A percentile compares a stretch with the other conserved stretches of the same genome.
phyloP scores from a whole-genome alignment of 2,797 vertebrate species.

The Helostoma temminkii region DNA sequence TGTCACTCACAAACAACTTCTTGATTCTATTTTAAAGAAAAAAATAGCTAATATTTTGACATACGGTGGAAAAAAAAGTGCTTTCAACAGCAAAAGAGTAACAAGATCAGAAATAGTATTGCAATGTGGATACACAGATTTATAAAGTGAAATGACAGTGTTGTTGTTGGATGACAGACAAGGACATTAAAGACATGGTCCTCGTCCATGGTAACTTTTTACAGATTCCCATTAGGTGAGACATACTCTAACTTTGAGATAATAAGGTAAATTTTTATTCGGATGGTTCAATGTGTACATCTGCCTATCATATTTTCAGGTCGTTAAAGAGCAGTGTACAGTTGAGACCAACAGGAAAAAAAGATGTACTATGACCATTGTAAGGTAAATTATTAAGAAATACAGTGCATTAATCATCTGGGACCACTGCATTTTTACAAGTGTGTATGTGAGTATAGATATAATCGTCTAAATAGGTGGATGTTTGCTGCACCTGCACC shows the following conservation, averaged over 20 bases:
- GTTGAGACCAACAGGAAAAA: constrained; percentile 19
- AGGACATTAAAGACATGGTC: constrained; percentile 20
- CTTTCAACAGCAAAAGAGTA: background rate
- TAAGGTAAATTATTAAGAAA: constrained; percentile 42
- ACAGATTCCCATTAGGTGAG: constrained; percentile 44
- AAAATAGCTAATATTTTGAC: background rate
- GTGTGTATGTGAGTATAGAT: constrained; percentile 14
- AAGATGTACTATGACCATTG: constrained; percentile 27
- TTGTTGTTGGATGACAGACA: constrained; percentile 39
- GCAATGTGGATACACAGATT: constrained; percentile 2
- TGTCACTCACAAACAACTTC: no score
- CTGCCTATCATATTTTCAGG: background rate
- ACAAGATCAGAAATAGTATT: constrained; percentile 8
- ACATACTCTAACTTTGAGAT: constrained; percentile 38
- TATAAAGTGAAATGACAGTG: constrained; percentile 13
- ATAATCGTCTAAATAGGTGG: constrained; percentile 23
- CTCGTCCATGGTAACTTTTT: constrained; percentile 41
- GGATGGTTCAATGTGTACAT: background rate
- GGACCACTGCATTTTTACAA: constrained; percentile 30
- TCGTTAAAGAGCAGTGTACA: constrained; percentile 22
- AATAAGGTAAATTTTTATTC: constrained; percentile 37
- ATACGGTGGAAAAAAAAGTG: constrained; percentile 10
- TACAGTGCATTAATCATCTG: constrained; percentile 26
- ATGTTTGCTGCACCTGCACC: constrained; percentile 41
- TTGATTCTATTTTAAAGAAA: no score